Evolutionary conservation across 2,113 vertebrate genomes (phyloP).

Genomic region (Bos javanicus): DNA sequence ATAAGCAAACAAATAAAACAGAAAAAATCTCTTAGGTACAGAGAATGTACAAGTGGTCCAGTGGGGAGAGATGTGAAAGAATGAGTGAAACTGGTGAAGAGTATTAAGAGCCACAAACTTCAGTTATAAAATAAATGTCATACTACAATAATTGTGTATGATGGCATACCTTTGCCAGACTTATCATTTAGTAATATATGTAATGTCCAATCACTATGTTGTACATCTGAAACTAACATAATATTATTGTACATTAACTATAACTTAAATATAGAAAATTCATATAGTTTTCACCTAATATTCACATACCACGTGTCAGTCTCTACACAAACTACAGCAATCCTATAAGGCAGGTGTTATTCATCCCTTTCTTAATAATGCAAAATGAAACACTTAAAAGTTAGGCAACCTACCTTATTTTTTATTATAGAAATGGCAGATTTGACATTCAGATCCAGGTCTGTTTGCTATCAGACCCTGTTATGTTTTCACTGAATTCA

Average conservation of each 20-base stretch:
- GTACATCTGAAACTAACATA: not conserved
- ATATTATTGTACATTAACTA: not conserved
- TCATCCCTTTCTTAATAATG: not conserved
- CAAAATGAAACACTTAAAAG: not conserved
- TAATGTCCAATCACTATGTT: not conserved
- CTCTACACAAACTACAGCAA: not conserved
- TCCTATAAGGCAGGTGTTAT: not conserved
- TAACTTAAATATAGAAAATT: not conserved
- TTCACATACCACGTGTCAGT: not conserved
- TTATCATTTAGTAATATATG: not conserved
- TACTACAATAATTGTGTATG: not conserved
- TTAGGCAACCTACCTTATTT: not conserved
- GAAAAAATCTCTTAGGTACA: not conserved
- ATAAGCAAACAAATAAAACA: not conserved
- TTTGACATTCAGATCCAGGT: not conserved
- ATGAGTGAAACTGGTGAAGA: not conserved
- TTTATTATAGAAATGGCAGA: not conserved
- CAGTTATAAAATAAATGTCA: not conserved
- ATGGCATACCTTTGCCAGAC: not conserved
- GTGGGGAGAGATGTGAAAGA: not conserved
- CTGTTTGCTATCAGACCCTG: not conserved
- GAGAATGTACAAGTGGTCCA: not conserved
- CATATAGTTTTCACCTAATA: not conserved
- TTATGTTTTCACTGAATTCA: not conserved
- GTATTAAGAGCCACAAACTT: not conserved